Evolutionary conservation across 2,888 invertebrate genomes (phyloP), one percentile per base, ranked within the genome.

Genomic region (Hirtodrosophila duncani): DNA sequence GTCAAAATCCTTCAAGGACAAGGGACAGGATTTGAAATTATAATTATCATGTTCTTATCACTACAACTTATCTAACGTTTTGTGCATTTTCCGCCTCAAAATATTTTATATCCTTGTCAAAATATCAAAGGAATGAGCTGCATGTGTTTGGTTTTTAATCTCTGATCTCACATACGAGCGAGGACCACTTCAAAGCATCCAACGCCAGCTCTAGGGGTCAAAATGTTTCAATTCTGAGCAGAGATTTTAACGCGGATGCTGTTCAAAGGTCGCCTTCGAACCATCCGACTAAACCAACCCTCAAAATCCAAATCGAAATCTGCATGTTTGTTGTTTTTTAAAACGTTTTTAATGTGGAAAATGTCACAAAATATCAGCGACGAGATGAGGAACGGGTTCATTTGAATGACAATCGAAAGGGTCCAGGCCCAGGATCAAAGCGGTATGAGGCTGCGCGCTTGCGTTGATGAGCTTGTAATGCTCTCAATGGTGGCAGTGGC

Each of bases 171-270:
- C 53, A 30, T 46, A 21, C n/a, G n/a, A n/a, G n/a, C n/a, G n/a
- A n/a, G n/a, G 61, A 30, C 62, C 66, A 75, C 80, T 70, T 67
- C 58, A 71, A 51, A 58, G 43, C 17, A 36, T 27, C 50, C 45
- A 42, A 26, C 26, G 31, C 41, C 50, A n/a, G n/a, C n/a, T n/a
- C n/a, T n/a, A n/a, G n/a, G 72, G 81, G 82, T 79, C 82, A 79
- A 81, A 81, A 72, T 69, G 78, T 67, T 79, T 75, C 61, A 70
- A 64, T 70, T 41, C 50, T 79, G 67, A 80, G 78, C 69, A 41
- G 39, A 75, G 80, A 79, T 81, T 81, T 79, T 72, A 70, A 70
- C 80, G 56, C 77, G 69, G 65, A 72, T 78, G 78, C 81, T 80
- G 78, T 62, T 39, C 49, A 14, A 27, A 39, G 17, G 10, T 27